These are phyloP conservation scores for Menura novaehollandiae DNA, from an alignment of 2,113 vertebrate species.

Conservation along the genomic window DNA sequence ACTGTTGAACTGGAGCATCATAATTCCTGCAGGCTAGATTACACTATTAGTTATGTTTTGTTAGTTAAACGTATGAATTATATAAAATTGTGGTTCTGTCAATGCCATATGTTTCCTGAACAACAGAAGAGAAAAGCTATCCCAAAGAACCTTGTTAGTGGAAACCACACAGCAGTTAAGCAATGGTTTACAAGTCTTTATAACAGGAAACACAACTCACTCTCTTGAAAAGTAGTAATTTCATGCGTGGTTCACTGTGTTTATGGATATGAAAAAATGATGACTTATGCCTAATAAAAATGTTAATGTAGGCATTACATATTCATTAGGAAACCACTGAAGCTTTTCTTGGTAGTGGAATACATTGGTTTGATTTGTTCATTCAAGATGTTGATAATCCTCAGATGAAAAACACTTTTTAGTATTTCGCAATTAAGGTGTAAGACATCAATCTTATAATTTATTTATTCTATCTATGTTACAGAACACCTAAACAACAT, in stretches of 20 bases:
- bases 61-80: not conserved
- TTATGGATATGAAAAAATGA: conserved; percentile 19
- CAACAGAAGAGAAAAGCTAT: not conserved
- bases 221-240: conserved; percentile 24
- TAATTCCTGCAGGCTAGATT: not conserved
- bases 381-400: not conserved
- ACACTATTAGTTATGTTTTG: not conserved
- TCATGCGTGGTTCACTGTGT: conserved; percentile 25
- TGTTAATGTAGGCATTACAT: not conserved
- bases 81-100: not conserved
- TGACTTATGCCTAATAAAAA: conserved; percentile 32
- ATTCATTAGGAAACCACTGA: conserved; percentile 21
- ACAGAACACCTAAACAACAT: not conserved
- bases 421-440: not conserved
- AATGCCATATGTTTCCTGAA: not conserved
- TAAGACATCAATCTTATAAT: not conserved
- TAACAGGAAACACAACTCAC: not conserved
- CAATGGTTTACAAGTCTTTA: not conserved
- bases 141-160: conserved; percentile 2
- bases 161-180: not conserved
- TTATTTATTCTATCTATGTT: not conserved
- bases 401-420: not conserved
- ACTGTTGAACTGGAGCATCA: not conserved
- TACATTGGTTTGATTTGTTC: not conserved
- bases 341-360: not conserved